Base-by-base conservation (phyloP, 2,888 invertebrate genomes). In the Drosophila monieri region DNA sequence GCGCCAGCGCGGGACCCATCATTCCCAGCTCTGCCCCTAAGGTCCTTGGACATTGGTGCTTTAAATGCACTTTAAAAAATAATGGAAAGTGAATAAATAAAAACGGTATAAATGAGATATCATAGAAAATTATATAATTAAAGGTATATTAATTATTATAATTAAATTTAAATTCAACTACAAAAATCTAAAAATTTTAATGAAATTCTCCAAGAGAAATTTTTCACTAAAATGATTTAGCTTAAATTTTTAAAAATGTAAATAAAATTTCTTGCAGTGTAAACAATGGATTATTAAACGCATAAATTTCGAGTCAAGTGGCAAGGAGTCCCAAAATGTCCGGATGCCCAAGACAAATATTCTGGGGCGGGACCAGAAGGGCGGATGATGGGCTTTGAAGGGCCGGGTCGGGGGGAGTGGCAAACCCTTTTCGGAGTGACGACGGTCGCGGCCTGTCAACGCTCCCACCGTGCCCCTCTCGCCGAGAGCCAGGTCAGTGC, bases 221-320 rank as follows among this genome's bases (percentile, higher is more conserved):
- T n/a, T n/a, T n/a, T n/a, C n/a, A n/a, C n/a, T n/a, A n/a, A n/a
- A n/a, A n/a, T n/a, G n/a, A n/a, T n/a, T n/a, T n/a, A n/a, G n/a
- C n/a, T n/a, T n/a, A n/a, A n/a, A n/a, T n/a, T n/a, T n/a, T n/a
- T n/a, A n/a, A n/a, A n/a, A n/a, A n/a, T n/a, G n/a, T n/a, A n/a
- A n/a, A n/a, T n/a, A n/a, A n/a, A 6, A 37, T 41, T 41, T 15
- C 15, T 41, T 18, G 3, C 14, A 10, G 56, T 35, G 37, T 15
- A 35, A 43, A 14, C 47, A 65, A 52, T 73, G 72, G 73, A 73
- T 72, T 72, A 72, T 66, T 72, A 73, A 73, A 59, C 66, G 55
- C 66, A 73, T 73, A 60, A 73, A 72, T 73, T 70, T 52, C 37
- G 48, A 62, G 51, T 46, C 62, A 62, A 56, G 62, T 61, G 61